These are phyloP conservation scores for Taeniopygia guttata DNA, from an alignment of 2,797 vertebrate genomes.

Conservation along the genomic window DNA sequence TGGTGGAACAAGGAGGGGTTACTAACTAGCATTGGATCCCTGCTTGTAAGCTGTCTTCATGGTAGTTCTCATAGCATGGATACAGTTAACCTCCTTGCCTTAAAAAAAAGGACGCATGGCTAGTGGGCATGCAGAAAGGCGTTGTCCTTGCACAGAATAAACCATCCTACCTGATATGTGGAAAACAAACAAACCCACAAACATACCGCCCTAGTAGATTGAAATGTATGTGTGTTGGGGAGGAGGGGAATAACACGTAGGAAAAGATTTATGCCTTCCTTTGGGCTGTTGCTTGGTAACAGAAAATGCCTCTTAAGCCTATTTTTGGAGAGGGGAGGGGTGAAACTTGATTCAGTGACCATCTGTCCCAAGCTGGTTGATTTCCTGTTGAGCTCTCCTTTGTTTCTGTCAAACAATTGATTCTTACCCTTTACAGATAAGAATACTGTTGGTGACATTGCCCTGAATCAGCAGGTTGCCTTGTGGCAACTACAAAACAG, in stretches of 20 bases:
- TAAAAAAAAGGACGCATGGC: not conserved
- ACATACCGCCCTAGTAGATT: not conserved
- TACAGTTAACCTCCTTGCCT: not conserved
- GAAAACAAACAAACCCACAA: not conserved
- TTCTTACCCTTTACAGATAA: constrained; percentile 90
- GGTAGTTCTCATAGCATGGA: not conserved
- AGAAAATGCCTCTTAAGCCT: constrained; percentile 75
- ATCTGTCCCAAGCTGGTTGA: constrained; percentile 89
- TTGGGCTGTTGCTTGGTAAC: constrained; percentile 69
- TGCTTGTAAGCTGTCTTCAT: not conserved
- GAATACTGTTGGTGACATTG: constrained; percentile 78
- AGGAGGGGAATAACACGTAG: constrained; percentile 31
- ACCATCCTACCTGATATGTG: not conserved
- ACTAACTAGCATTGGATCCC: not conserved
- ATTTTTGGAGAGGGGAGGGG: constrained; percentile 81
- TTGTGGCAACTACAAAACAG: constrained; percentile 25
- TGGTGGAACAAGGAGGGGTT: not conserved
- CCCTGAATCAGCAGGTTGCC: constrained; percentile 72
- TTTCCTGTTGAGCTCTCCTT: constrained; percentile 89
- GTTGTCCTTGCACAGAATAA: not conserved
- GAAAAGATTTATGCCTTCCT: constrained; percentile 71
- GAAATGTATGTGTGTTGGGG: not conserved
- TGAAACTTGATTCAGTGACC: constrained; percentile 89
- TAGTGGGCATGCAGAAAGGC: rapidly evolving
- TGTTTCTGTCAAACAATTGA: constrained; percentile 91